Conservation (phyloP, 1,140 invertebrate species). For the Diachasmimorpha longicaudata region DNA sequence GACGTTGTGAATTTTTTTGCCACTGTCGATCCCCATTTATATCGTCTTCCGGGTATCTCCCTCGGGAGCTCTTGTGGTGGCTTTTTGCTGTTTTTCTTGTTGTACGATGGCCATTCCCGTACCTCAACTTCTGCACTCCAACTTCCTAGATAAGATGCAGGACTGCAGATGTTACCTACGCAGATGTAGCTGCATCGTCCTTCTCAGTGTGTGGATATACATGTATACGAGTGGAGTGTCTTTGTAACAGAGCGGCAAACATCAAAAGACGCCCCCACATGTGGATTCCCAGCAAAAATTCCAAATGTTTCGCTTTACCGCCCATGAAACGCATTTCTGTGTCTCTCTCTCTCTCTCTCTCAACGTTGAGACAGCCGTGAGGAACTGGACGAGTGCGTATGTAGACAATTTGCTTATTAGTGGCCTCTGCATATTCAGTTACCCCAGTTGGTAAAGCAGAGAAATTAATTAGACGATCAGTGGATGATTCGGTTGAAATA, state of each 20-base stretch:
- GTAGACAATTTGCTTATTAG: background rate
- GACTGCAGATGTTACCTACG: constrained; percentile 35
- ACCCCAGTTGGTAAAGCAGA: constrained; percentile 7
- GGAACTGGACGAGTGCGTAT: constrained; percentile 16
- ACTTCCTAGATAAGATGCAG: background rate
- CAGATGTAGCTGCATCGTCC: constrained; percentile 32
- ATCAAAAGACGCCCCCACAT: constrained; percentile 48
- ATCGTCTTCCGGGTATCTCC: constrained; percentile 11
- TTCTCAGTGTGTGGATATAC: background rate
- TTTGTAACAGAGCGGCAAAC: constrained; percentile 26
- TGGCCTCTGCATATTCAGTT: constrained; percentile 19
- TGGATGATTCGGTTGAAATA: no score
- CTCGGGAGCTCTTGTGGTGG: background rate
- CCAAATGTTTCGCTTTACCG: constrained; percentile 25
- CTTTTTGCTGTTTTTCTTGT: constrained; percentile 13
- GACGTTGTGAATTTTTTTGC: background rate
- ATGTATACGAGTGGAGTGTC: background rate
- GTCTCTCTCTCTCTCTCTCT: background rate
- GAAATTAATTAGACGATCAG: constrained; percentile 15
- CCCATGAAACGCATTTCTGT: constrained; percentile 13
- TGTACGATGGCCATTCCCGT: background rate
- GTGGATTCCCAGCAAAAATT: constrained; percentile 39
- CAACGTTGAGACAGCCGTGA: background rate
- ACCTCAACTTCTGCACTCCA: background rate
- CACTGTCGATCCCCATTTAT: background rate